Base-by-base conservation (phyloP, 2,797 vertebrate species). In the Acipenser oxyrinchus region DNA sequence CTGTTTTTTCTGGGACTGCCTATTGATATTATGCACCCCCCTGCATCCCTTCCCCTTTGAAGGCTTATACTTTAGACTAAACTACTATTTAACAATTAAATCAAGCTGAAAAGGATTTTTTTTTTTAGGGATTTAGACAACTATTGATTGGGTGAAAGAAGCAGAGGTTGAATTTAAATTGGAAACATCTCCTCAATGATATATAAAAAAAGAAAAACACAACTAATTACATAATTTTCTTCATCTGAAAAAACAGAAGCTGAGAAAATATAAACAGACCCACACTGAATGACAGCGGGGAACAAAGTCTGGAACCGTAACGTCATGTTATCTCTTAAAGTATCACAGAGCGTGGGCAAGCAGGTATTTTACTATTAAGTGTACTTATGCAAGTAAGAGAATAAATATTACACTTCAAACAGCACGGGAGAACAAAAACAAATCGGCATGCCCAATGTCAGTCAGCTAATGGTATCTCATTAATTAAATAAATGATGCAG, bases 151-250 rank as follows among this genome's bases (percentile, higher is more conserved):
- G 84, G 84, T 85, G 86, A 84, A 88, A 79, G 71, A 79, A 79
- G 79, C 86, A 86, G 82, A 82, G 89, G 79, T 90, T 86, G 82
- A 86, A 85, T 82, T 86, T 86, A 91, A 93, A 92, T 86, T 87
- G 86, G 83, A 94, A 91, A 90, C 88, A 88, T 92, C 87, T 87
- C 85, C 79, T 80, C 84, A 90, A 86, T 64, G 82, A 88, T 81
- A 85, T 78, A 71, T 74, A 77, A 79, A 85, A 80, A 82, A 70
- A 65, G 71, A 48, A 37, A 37, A 37, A 37, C 85, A 86, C 84
- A 90, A 88, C 89, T 93, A 96, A 98, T 94, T 94, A 92, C 89
- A 92, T 94, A 93, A 95, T 94, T 93, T 95, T 92, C 88, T 93
- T 91, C 91, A 93, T 94, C 91, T 93, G 93, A 93, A 82, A 90